Percentiles rank a stretch among this genome's conserved stretches.
These are phyloP conservation scores for Porites evermanni DNA, from an alignment of 92 coral and sea anemone genomes.

Conservation along the genomic window DNA sequence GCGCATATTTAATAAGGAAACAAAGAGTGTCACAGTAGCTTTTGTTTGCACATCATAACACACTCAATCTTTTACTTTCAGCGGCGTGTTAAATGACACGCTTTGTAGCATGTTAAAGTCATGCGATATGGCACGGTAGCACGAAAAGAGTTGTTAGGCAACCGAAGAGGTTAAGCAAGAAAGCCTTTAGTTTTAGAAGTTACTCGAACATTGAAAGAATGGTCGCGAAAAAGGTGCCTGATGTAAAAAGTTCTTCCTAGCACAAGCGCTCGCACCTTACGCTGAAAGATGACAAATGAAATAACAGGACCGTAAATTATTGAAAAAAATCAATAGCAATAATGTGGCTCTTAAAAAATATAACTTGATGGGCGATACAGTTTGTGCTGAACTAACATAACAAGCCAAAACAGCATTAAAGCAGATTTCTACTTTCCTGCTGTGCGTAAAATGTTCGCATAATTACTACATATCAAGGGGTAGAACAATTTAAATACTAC, in stretches of 20 bases:
- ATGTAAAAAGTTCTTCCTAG: slow-evolving; percentile 23
- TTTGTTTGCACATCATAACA: not conserved
- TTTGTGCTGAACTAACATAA: too few relatives aligned
- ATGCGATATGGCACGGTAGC: too few relatives aligned
- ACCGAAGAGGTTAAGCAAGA: not conserved
- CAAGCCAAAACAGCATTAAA: too few relatives aligned
- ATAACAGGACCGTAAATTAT: slow-evolving; percentile 17
- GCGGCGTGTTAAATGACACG: too few relatives aligned
- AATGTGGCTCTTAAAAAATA: too few relatives aligned
- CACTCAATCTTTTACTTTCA: not conserved
- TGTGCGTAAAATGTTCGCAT: too few relatives aligned
- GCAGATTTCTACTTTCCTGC: too few relatives aligned
- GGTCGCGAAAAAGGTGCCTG: not conserved
- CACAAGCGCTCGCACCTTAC: not conserved
- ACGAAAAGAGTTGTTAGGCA: too few relatives aligned
- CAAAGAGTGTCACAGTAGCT: not conserved
- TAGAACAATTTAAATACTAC: too few relatives aligned
- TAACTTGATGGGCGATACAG: too few relatives aligned
- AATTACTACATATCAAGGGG: too few relatives aligned
- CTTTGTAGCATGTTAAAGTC: too few relatives aligned
- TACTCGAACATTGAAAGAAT: not conserved
- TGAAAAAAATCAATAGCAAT: not conserved
- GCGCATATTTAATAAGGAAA: not conserved
- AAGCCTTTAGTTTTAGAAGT: slow-evolving; percentile 4
- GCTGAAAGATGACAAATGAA: slow-evolving; percentile 9